phyloP scores from a whole-genome alignment of 2,113 vertebrate genomes.

The Ceratotherium simum region DNA sequence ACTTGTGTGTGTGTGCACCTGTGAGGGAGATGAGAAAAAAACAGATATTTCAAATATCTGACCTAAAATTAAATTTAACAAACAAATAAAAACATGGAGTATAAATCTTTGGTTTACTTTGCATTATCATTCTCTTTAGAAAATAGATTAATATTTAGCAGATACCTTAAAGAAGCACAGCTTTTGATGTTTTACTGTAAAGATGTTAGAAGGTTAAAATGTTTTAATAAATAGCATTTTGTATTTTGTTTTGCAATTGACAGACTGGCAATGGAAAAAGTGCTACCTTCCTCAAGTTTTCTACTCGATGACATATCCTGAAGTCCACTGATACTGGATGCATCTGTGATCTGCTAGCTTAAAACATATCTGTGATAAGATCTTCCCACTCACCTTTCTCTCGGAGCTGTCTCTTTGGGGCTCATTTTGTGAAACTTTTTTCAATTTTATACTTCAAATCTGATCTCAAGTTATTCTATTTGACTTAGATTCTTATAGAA shows the following conservation, averaged over 20 bases:
- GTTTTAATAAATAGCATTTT: not conserved
- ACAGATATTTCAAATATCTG: slow-evolving; percentile 16
- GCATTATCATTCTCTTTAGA: slow-evolving; percentile 11
- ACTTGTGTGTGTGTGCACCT: not conserved
- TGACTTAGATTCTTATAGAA: slow-evolving; percentile 10
- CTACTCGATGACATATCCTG: not conserved
- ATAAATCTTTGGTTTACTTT: not conserved
- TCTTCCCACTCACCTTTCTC: not conserved
- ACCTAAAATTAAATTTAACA: slow-evolving; percentile 18
- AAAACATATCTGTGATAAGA: not conserved
- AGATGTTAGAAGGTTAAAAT: not conserved
- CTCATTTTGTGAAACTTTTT: not conserved
- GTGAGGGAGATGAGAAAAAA: not conserved
- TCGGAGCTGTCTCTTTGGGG: not conserved
- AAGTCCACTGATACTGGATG: not conserved
- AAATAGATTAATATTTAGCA: slow-evolving; percentile 42
- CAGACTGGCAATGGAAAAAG: not conserved
- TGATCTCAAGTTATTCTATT: slow-evolving; percentile 49
- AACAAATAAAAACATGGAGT: not conserved
- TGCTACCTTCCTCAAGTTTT: not conserved
- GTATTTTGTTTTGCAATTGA: not conserved
- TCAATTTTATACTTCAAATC: slow-evolving; percentile 46
- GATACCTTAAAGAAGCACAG: not conserved
- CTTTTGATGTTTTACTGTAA: not conserved
- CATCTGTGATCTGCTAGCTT: not conserved